Base-by-base conservation (phyloP, 2,113 vertebrate genomes). In the human region DNA sequence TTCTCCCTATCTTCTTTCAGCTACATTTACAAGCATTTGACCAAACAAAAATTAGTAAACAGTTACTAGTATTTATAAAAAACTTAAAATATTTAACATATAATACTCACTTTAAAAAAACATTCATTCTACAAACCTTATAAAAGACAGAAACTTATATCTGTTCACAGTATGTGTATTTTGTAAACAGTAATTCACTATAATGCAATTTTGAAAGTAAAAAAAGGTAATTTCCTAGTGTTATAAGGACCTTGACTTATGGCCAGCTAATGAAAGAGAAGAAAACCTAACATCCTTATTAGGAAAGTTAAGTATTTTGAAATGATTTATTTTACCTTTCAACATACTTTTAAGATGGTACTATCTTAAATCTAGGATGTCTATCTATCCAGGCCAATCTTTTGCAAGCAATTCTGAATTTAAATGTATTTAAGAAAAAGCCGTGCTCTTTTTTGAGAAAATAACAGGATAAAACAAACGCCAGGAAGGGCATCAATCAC, bases 161-260 rank as follows among this genome's bases (percentile, higher is more conserved):
- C 95, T 98, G 92, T 99, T 99, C 98, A 99, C 98, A 99, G 98
- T 99, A 98, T 98, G 89, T 93, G 92, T 98, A 97, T 98, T 98
- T 98, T 89, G 98, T 98, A 98, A 98, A 98, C 98, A 98, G 98
- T 98, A 98, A 98, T 97, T 97, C 97, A 97, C 70, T 98, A 97
- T 93, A 98, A 98, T 10, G 2, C 50, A 64, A 80, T 80, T 97
- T 81, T 23, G 86, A 97, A 93, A 96, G 72, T 88, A 88, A 96
- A 95, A 95, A 93, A 82, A 30, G 59, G 38, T 75, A 50, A 94
- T 94, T 96, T 97, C 73, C 72, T 97, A 95, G 90, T 94, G 64
- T 57, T 92, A 90, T 8, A 78, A 97, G 70, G 90, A 98, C 83
- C 0, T 0, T 95, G 66, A 83, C 91, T 89, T 93, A 73, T 70